Evolutionary conservation across 2,113 vertebrate species (phyloP).

Genomic region (Ariopsis seemanni): DNA sequence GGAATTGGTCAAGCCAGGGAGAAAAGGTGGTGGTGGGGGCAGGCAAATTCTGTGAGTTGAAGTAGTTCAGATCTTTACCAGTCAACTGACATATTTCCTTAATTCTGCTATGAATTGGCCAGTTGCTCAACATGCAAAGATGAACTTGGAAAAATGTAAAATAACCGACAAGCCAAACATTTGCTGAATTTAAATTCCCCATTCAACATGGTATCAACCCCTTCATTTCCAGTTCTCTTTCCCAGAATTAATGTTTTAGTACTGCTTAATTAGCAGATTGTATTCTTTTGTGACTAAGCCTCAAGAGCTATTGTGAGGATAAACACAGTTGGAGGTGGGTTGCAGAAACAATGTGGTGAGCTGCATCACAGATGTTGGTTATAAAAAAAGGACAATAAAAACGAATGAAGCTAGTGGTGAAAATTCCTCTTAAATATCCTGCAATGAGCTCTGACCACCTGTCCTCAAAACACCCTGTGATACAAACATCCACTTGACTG

Average conservation of each 20-base stretch:
- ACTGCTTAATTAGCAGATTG: slow-evolving; percentile 25
- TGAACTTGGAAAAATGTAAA: too few species aligned
- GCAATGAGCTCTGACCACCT: not conserved
- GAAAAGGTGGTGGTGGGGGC: too few species aligned
- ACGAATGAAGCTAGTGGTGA: not conserved
- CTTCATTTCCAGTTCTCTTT: not conserved
- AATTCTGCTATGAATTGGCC: not conserved
- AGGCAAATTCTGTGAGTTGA: too few species aligned
- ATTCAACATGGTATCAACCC: not conserved
- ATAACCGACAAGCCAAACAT: not conserved
- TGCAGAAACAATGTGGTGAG: not conserved
- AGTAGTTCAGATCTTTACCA: not conserved
- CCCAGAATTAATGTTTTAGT: slow-evolving; percentile 5
- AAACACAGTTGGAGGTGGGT: slow-evolving; percentile 27
- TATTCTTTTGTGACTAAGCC: slow-evolving; percentile 11
- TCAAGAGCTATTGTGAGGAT: slow-evolving; percentile 16
- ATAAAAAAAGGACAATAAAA: not conserved
- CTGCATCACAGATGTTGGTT: not conserved
- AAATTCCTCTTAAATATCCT: not conserved
- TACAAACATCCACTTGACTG: not conserved
- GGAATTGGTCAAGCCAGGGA: too few species aligned
- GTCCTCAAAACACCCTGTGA: not conserved
- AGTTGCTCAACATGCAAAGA: not conserved
- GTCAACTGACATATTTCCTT: not conserved
- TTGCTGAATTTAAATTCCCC: not conserved